Base-by-base conservation (phyloP, 2,797 vertebrate genomes). In the Ispidina picta region DNA sequence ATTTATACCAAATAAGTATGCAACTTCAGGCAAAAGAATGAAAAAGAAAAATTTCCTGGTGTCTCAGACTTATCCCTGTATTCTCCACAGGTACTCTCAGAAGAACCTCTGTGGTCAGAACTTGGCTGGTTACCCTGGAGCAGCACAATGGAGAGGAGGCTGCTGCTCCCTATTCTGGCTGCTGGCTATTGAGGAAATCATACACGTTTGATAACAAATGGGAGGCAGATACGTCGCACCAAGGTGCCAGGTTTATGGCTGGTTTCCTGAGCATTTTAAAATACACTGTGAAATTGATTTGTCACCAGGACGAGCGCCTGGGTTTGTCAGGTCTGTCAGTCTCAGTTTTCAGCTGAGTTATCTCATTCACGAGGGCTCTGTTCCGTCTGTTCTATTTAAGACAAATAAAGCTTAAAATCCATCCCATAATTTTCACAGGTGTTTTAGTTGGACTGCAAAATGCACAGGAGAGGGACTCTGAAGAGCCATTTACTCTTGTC, bases 321-420 rank as follows among this genome's bases (percentile, higher is more conserved):
- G 44, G 46, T 69, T 83, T 79, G 49, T 72, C 79, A 91, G 72
- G 72, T 85, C 59, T 89, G 76, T 72, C 84, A 89, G 72, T 52
- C 65, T 71, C 64, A 23, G 62, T 83, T 90, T 89, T 87, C 66
- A 88, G 63, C 66, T 66, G 65, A 83, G 62, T 93, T 87, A 93
- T 39, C 52, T 65, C 54, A 87, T 91, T 85, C 75, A 83, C 43
- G 46, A 33, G 23, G 9, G 20, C 39, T 69, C 59, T 49, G 13
- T 39, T 75, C 39, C 44, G 48, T n/a, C 62, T 62, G 28, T 58
- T 79, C 81, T 88, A 52, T 81, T 86, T 86, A 74, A 63, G 55
- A 70, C 65, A 75, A 94, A 64, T 44, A 86, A 88, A 29, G 35
- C 43, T 84, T 65, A 74, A 80, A 92, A 93, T 78, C 43, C 66